Conservation (phyloP, 2,888 invertebrate species). For the Drosophila tanythrix region DNA sequence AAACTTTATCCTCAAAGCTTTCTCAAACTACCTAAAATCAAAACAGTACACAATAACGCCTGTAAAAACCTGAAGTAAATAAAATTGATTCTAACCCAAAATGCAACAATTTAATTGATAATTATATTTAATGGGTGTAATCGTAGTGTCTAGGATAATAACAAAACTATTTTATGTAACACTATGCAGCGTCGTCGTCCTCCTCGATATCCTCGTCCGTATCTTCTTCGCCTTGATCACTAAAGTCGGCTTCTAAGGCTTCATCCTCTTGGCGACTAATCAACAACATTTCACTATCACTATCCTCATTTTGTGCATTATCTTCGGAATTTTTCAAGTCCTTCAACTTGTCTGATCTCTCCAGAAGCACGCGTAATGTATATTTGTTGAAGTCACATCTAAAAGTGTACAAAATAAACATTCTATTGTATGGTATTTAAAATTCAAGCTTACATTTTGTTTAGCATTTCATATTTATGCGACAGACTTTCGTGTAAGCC, state of each 20-base stretch:
- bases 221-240: conserved; percentile 65
- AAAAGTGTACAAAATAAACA: conserved; percentile 75
- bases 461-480: conserved; percentile 91
- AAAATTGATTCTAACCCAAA: conserved; percentile 34
- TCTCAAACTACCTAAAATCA: conserved; percentile 21
- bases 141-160: conserved; percentile 18
- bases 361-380: conserved; percentile 89
- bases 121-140: conserved; percentile 14
- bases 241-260: conserved; percentile 45
- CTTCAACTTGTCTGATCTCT: conserved; percentile 83
- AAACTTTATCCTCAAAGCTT: conserved; percentile 41
- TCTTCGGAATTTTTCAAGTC: conserved; percentile 8
- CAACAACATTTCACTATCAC: conserved; percentile 79
- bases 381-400: conserved; percentile 97
- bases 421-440: background rate
- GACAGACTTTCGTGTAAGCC: conserved; percentile 92
- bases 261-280: conserved; percentile 53
- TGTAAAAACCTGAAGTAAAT: conserved; percentile 47
- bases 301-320: conserved; percentile 38
- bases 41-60: conserved; percentile 41
- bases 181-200: conserved; percentile 63
- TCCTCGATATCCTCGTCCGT: conserved; percentile 38
- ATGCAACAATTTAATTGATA: conserved; percentile 12
- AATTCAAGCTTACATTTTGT: conserved; percentile 90
- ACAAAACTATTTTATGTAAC: conserved; percentile 14